Evolutionary conservation across 2,888 invertebrate species (phyloP), one percentile per base, ranked within the genome.

Genomic region (Bellardia bayeri): DNA sequence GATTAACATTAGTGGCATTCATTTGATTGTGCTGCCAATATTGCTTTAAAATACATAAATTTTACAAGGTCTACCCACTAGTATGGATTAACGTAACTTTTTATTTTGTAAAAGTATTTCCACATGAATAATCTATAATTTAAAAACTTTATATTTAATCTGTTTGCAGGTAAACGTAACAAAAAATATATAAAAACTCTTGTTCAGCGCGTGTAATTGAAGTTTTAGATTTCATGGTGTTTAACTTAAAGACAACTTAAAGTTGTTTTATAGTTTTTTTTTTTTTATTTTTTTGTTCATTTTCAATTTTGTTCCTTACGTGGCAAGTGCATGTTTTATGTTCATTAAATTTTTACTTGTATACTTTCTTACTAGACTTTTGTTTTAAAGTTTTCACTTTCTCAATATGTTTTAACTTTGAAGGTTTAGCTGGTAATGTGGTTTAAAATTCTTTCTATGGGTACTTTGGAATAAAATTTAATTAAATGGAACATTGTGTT

Each of bases 341-440:
- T 84, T 84, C 87, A 84, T 85, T 87, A 82, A 79, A 82, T 87
- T 72, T 54, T 61, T 84, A 13, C n/a, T 74, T 71, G 51, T 66
- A 16, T 56, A 61, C 9, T 58, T 76, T 63, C 30, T 42, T 49
- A 61, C 64, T 56, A 42, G 6, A 8, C 37, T 16, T 23, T 49
- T 45, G 30, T 63, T 23, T 63, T 42, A 30, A 40, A 30, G 30
- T 54, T 45, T 76, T 58, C 23, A 40, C 64, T 56, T 51, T 11
- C 30, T 33, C 14, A 75, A 13, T 75, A 51, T 7, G 9, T 7
- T 74, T 74, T 58, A 23, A 2, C 8, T n/a, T n/a, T 64, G 11
- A 66, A 66, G 66, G 11, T 63, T 63, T n/a, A 63, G 37, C 2
- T 30, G 3, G 14, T 40, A 63, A 37, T n/a, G n/a, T 37, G 33